These are phyloP conservation scores for Hemicrepidius hirtus DNA, from an alignment of 2,888 invertebrate species.

Conservation along the genomic window DNA sequence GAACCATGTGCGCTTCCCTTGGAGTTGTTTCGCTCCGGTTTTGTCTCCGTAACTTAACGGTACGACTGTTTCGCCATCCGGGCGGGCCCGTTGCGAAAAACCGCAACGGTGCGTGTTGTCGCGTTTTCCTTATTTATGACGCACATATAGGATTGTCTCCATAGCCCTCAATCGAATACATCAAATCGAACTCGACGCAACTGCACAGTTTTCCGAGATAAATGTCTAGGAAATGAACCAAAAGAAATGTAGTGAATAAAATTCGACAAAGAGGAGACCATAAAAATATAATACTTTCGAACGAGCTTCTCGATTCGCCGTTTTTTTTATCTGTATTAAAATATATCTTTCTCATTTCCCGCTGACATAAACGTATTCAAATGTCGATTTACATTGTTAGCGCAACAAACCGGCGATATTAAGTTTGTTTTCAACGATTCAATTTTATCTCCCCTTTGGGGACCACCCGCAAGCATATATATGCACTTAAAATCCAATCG, in stretches of 20 bases:
- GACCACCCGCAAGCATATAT: slow-evolving; percentile 48
- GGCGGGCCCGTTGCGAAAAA: slow-evolving; percentile 12
- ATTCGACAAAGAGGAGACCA: slow-evolving; percentile 48
- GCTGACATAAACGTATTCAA: slow-evolving; percentile 56
- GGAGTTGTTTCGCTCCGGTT: background rate
- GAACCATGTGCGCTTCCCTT: slow-evolving; percentile 6
- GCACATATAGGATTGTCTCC: slow-evolving; percentile 35
- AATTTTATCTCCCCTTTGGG: slow-evolving; percentile 57
- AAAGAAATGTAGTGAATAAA: slow-evolving; percentile 50
- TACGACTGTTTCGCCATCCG: slow-evolving; percentile 1
- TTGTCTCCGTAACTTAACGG: background rate
- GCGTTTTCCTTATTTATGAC: slow-evolving; percentile 30
- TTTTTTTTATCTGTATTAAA: slow-evolving; percentile 43
- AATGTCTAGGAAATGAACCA: slow-evolving; percentile 49
- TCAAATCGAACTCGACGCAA: slow-evolving; percentile 41
- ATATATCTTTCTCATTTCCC: slow-evolving; percentile 47
- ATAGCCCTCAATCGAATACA: slow-evolving; percentile 46
- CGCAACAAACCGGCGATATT: slow-evolving; percentile 54
- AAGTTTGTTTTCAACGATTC: slow-evolving; percentile 57
- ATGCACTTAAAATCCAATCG: slow-evolving; percentile 54
- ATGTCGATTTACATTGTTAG: slow-evolving; percentile 58
- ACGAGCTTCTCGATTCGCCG: slow-evolving; percentile 41
- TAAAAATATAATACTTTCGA: slow-evolving; percentile 48
- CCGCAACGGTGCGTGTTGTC: slow-evolving; percentile 22
- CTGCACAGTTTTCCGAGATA: slow-evolving; percentile 45